These are phyloP conservation scores for Charaxes varanes DNA, from an alignment of 1,140 invertebrate genomes.

Conservation along the genomic window DNA sequence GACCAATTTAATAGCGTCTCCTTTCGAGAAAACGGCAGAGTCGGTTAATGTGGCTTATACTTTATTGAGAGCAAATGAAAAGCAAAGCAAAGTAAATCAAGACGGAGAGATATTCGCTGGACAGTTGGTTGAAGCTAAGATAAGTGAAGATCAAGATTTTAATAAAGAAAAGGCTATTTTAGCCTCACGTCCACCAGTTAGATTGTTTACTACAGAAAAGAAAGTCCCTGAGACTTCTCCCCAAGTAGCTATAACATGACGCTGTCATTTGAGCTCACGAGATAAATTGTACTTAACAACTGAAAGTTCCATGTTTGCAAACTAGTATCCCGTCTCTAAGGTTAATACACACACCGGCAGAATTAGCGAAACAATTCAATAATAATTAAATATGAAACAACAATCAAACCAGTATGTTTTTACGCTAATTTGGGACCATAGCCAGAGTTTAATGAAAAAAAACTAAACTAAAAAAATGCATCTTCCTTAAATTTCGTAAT, in stretches of 20 bases:
- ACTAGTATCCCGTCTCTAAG: no score
- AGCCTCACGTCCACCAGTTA: slow-evolving; percentile 41
- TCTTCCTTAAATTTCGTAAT: no score
- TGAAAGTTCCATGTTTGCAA: no score
- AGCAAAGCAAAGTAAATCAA: slow-evolving; percentile 37
- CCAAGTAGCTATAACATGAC: slow-evolving; percentile 33
- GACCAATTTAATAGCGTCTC: slow-evolving; percentile 35
- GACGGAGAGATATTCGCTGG: slow-evolving; percentile 49
- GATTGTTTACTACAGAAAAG: slow-evolving; percentile 37
- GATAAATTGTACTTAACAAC: no score
- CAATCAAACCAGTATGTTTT: no score
- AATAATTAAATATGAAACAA: no score
- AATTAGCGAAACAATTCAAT: no score
- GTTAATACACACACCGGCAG: no score
- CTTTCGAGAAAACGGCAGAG: slow-evolving; percentile 48
- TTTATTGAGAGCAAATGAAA: slow-evolving; percentile 41
- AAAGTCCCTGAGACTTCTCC: slow-evolving; percentile 24
- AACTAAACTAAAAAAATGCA: no score
- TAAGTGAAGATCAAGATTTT: slow-evolving; percentile 56
- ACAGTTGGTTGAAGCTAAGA: slow-evolving; percentile 53
- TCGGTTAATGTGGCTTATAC: slow-evolving; percentile 57
- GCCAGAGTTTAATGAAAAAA: no score
- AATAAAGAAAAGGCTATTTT: slow-evolving; percentile 47
- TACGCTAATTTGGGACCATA: no score
- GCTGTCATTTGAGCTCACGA: no score